phyloP scores from a whole-genome alignment of 2,888 invertebrate genomes.

The Drosophila niveifrons region DNA sequence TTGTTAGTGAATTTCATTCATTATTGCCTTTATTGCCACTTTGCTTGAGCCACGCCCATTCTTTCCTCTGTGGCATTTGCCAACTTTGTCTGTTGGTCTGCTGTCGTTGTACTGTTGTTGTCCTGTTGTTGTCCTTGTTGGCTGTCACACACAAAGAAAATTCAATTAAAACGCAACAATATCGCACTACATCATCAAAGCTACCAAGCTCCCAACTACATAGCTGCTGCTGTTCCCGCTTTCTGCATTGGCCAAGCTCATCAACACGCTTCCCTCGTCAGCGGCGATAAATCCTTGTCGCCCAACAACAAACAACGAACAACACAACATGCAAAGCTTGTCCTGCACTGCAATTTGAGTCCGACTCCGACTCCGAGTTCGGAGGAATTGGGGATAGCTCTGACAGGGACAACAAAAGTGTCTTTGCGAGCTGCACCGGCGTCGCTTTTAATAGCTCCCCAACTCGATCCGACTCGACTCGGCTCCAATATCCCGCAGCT shows the following conservation, averaged over 20 bases:
- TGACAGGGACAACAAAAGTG: constrained; percentile 58
- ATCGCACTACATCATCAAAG: constrained; percentile 81
- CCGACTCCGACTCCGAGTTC: too few species aligned
- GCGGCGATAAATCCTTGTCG: constrained; percentile 80
- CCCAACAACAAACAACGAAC: constrained; percentile 42
- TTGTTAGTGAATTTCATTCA: constrained; percentile 76
- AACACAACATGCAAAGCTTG: constrained; percentile 58
- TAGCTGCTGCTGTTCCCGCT: constrained; percentile 3
- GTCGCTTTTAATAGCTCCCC: constrained; percentile 50
- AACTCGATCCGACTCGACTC: constrained; percentile 2
- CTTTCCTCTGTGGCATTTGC: constrained; percentile 27
- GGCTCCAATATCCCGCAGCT: background rate
- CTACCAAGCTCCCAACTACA: constrained; percentile 23
- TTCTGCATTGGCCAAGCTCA: constrained; percentile 52
- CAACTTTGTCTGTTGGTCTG: constrained; percentile 15
- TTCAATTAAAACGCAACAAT: constrained; percentile 85
- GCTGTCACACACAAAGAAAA: constrained; percentile 78
- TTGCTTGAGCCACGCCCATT: constrained; percentile 27
- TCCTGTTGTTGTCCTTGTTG: constrained; percentile 61
- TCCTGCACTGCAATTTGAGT: constrained; percentile 12
- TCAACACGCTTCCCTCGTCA: constrained; percentile 51
- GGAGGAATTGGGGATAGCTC: constrained; percentile 4
- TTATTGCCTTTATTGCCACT: constrained; percentile 78
- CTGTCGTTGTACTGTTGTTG: constrained; percentile 20
- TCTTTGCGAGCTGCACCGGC: constrained; percentile 61